Percentiles rank a stretch among this genome's conserved stretches.
These are phyloP conservation scores for Melopsittacus undulatus DNA, from an alignment of 2,797 vertebrate species.

Conservation along the genomic window DNA sequence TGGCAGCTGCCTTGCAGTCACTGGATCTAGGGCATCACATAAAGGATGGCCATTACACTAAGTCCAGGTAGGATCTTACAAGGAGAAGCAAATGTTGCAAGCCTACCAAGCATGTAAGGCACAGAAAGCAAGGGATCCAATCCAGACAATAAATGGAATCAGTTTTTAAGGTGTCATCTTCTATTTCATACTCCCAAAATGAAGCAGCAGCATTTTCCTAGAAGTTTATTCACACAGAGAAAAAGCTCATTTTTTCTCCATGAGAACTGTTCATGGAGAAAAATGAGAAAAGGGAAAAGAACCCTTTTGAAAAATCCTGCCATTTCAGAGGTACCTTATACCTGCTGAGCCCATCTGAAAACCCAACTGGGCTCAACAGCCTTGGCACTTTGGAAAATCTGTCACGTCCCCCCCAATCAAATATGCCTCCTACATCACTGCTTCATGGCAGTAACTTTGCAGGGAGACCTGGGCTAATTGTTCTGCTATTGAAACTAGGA, in stretches of 20 bases:
- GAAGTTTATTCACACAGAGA: neutral
- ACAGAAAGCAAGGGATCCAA: neutral
- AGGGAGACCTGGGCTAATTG: neutral
- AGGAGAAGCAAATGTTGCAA: neutral
- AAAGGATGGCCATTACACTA: neutral
- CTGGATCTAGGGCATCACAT: neutral
- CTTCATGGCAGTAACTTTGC: neutral
- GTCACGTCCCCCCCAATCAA: neutral
- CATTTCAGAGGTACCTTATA: neutral
- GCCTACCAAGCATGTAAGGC: neutral
- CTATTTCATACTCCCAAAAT: neutral
- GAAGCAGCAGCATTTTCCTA: neutral
- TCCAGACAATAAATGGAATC: neutral
- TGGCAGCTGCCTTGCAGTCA: neutral
- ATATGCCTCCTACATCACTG: neutral
- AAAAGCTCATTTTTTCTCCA: neutral
- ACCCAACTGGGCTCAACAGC: neutral
- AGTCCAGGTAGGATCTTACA: neutral
- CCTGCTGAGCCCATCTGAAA: neutral
- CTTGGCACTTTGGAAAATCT: neutral
- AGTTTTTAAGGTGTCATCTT: neutral
- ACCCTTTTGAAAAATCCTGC: neutral
- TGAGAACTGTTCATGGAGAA: neutral
- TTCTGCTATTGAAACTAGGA: neutral
- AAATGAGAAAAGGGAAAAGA: neutral